Percentiles rank a stretch among this genome's conserved stretches.
Evolutionary conservation across 2,113 vertebrate genomes (phyloP).

Genomic region (Eptesicus fuscus): DNA sequence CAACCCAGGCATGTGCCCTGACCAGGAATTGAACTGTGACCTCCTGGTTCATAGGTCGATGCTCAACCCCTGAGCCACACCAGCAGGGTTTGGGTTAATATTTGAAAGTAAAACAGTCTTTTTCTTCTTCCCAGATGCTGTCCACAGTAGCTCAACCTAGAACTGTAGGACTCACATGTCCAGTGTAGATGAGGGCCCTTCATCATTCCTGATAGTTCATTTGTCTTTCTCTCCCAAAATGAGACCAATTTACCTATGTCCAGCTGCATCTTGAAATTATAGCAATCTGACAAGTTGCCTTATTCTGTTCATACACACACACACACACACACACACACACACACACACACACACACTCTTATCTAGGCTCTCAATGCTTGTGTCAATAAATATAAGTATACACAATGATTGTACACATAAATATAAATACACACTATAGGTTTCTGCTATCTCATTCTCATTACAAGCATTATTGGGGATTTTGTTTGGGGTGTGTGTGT

Average conservation of each 20-base stretch:
- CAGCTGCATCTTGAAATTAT: not conserved
- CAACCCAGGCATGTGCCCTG: too few relatives aligned
- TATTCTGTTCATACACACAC: not conserved
- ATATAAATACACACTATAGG: not conserved
- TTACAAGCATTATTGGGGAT: not conserved
- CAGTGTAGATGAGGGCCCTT: not conserved
- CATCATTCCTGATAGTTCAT: not conserved
- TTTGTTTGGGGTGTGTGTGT: not conserved
- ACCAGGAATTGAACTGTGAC: too few relatives aligned
- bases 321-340: not conserved
- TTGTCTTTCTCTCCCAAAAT: not conserved
- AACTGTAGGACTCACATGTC: not conserved
- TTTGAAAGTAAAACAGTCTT: constrained; percentile 2
- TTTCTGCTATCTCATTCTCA: not conserved
- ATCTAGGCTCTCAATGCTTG: not conserved
- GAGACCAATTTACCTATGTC: not conserved
- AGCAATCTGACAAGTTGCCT: not conserved
- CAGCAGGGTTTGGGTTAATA: not conserved
- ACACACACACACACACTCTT: not conserved
- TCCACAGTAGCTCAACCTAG: not conserved
- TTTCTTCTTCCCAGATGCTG: not conserved
- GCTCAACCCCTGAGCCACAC: too few relatives aligned
- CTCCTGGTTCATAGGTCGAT: too few relatives aligned
- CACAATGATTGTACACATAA: not conserved
- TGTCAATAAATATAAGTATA: not conserved